Evolutionary conservation across 92 coral and sea anemone species (phyloP).

Genomic region (Zoanthus sansibaricus): DNA sequence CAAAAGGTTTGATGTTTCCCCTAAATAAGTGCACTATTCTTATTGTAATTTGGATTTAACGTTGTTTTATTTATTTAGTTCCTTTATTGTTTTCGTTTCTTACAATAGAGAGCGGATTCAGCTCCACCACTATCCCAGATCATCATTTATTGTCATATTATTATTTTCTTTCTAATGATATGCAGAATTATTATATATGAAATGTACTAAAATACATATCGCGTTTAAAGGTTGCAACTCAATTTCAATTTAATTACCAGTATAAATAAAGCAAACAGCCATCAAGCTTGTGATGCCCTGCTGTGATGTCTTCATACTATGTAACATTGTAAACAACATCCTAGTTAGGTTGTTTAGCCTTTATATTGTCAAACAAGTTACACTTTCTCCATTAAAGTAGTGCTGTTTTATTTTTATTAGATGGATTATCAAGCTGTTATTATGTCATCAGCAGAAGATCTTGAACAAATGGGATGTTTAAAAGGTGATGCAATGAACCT

Average conservation of each 20-base stretch:
- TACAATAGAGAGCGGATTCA: slow-evolving; percentile 5
- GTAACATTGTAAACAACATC: slow-evolving; percentile 23
- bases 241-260: slow-evolving; percentile 2
- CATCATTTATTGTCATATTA: slow-evolving; percentile 1
- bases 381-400: slow-evolving; percentile 7
- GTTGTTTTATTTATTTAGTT: slow-evolving; percentile 4
- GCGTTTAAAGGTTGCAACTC: slow-evolving; percentile 9
- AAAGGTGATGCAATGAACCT: slow-evolving; percentile 48
- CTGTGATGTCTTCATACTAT: slow-evolving; percentile 21
- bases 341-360: slow-evolving; percentile 31
- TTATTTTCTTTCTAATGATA: slow-evolving; percentile 3
- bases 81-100: slow-evolving; percentile 6
- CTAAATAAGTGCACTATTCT: slow-evolving; percentile 6
- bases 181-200: slow-evolving; percentile 5
- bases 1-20: slow-evolving; percentile 8
- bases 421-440: slow-evolving; percentile 48
- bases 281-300: slow-evolving; percentile 20
- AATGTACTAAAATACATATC: background rate
- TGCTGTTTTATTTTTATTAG: slow-evolving; percentile 28
- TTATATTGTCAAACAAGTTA: slow-evolving; percentile 35
- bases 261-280: slow-evolving; percentile 25
- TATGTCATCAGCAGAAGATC: slow-evolving; percentile 44
- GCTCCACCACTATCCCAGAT: slow-evolving; percentile 3
- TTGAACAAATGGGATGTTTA: slow-evolving; percentile 40
- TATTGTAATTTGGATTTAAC: background rate